Conservation (phyloP, 2,113 vertebrate species). For the Puntigrus tetrazona region DNA sequence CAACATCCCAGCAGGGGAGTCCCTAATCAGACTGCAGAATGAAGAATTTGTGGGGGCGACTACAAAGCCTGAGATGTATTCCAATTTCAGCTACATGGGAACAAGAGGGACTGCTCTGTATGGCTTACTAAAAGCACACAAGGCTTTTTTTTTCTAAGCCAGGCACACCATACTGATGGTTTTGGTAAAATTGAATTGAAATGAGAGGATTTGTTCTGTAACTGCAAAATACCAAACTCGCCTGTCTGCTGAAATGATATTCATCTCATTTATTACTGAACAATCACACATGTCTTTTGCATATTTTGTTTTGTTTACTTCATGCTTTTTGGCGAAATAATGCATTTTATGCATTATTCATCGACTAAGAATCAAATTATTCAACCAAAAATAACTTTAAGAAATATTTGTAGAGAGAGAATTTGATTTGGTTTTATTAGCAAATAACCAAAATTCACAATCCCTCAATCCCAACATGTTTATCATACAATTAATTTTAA, state of each 20-base stretch:
- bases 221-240: not conserved
- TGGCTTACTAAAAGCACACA: not conserved
- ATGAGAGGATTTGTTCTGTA: constrained; percentile 2
- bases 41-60: constrained; percentile 34
- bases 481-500: not conserved
- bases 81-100: constrained; percentile 28
- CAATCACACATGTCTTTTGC: not conserved
- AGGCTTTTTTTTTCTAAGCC: not conserved
- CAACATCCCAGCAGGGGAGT: constrained; percentile 41
- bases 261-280: not conserved
- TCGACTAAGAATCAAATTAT: not conserved
- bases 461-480: not conserved
- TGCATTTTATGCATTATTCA: not conserved
- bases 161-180: not conserved
- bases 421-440: not conserved
- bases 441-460: not conserved
- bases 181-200: not conserved
- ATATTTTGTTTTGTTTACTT: not conserved
- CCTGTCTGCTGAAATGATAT: not conserved
- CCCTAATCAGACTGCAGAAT: constrained; percentile 41
- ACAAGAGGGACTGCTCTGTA: not conserved
- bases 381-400: not conserved
- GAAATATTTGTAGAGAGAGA: not conserved
- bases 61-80: constrained; percentile 33
- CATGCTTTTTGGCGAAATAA: not conserved